These are phyloP conservation scores for Donacobius atricapilla DNA, from an alignment of 2,113 vertebrate genomes.

Conservation along the genomic window DNA sequence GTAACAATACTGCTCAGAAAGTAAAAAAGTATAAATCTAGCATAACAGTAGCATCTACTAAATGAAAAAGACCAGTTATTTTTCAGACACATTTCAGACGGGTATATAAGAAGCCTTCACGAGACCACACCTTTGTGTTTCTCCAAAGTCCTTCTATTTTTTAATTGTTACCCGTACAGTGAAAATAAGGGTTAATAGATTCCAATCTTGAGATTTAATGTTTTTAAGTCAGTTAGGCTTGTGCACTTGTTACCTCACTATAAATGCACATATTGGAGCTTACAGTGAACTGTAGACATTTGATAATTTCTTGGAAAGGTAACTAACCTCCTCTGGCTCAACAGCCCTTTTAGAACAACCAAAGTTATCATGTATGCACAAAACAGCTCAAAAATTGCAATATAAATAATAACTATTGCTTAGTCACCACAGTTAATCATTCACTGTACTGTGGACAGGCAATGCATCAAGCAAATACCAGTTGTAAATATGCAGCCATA, in stretches of 20 bases:
- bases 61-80: neutral
- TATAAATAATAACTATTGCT: conserved; percentile 1
- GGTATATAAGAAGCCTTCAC: neutral
- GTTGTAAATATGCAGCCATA: neutral
- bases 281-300: neutral
- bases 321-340: neutral
- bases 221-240: neutral
- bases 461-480: neutral
- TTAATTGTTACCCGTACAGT: neutral
- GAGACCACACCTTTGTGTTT: neutral
- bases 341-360: neutral
- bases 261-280: neutral
- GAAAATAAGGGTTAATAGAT: neutral
- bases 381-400: neutral
- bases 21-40: neutral
- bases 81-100: neutral
- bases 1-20: neutral
- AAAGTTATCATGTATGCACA: neutral
- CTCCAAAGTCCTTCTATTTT: neutral
- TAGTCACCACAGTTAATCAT: neutral
- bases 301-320: neutral
- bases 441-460: neutral
- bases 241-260: neutral
- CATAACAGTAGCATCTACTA: neutral
- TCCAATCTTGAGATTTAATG: neutral